Percentiles rank a stretch among this genome's conserved stretches.
These are phyloP conservation scores for Ametastegia equiseti DNA, from an alignment of 2,888 invertebrate genomes.

Conservation along the genomic window DNA sequence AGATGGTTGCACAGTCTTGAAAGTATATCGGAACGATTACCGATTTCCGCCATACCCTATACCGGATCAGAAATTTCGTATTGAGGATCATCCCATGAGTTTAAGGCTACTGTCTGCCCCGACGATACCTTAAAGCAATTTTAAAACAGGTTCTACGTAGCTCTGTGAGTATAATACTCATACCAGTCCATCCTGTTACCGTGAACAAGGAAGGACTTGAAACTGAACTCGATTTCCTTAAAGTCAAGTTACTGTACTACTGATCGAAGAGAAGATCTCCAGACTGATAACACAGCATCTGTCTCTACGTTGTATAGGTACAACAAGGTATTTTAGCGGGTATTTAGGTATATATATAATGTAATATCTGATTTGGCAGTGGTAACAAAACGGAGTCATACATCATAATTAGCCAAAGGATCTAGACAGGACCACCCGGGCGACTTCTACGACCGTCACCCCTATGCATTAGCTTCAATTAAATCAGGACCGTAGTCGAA, in stretches of 20 bases:
- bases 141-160: slow-evolving; percentile 4
- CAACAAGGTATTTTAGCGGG: background rate
- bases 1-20: slow-evolving; percentile 32
- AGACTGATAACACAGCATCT: background rate
- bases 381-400: slow-evolving; percentile 56
- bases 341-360: too few relatives aligned
- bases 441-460: slow-evolving; percentile 57
- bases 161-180: slow-evolving; percentile 1
- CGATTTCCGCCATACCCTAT: background rate
- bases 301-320: too few relatives aligned
- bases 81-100: background rate
- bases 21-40: slow-evolving; percentile 30
- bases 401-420: slow-evolving; percentile 68
- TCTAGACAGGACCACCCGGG: slow-evolving; percentile 68
- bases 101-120: background rate
- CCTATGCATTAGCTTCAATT: slow-evolving; percentile 70
- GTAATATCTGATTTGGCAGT: slow-evolving; percentile 33
- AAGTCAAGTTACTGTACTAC: background rate
- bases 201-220: slow-evolving; percentile 1
- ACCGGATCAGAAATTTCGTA: slow-evolving; percentile 16
- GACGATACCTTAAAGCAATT: background rate
- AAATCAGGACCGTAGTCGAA: slow-evolving; percentile 64
- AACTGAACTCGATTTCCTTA: slow-evolving; percentile 16
- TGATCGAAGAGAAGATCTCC: background rate
- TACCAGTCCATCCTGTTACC: background rate